A percentile compares a stretch with the other conserved stretches of the same genome.
phyloP scores from a whole-genome alignment of 2,888 invertebrate species.

The Drosophila acutilabella region DNA sequence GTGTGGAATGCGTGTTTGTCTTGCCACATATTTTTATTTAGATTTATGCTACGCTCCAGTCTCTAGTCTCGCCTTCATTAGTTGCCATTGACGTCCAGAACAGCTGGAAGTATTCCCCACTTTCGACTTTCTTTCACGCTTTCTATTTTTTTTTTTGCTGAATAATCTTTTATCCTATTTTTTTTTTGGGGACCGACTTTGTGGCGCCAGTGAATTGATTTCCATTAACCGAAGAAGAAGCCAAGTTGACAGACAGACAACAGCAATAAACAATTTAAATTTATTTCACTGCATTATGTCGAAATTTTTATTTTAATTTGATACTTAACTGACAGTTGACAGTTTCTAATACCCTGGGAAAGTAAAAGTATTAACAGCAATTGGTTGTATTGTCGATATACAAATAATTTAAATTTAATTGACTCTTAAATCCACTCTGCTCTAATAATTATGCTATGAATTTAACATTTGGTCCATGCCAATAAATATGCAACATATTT shows the following conservation, averaged over 20 bases:
- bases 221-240: constrained; percentile 23
- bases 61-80: constrained; percentile 43
- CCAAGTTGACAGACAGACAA: constrained; percentile 5
- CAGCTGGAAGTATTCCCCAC: constrained; percentile 11
- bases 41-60: constrained; percentile 43
- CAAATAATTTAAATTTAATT: background rate
- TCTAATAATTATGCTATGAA: constrained; percentile 6
- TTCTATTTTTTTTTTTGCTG: constrained; percentile 34
- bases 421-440: background rate
- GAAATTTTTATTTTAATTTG: constrained; percentile 2
- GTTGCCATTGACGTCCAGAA: constrained; percentile 46
- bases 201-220: constrained; percentile 43
- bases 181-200: constrained; percentile 30
- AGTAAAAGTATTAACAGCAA: background rate
- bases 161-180: constrained; percentile 36
- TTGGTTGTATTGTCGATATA: background rate
- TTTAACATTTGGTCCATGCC: background rate
- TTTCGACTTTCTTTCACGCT: constrained; percentile 1
- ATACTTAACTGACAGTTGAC: constrained; percentile 2
- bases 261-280: constrained; percentile 20
- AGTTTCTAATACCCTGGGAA: background rate
- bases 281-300: constrained; percentile 10
- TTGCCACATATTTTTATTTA: constrained; percentile 38
- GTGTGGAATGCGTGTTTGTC: background rate
- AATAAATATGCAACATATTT: background rate